Base-by-base conservation (phyloP, 2,113 vertebrate genomes). In the Sus scrofa region DNA sequence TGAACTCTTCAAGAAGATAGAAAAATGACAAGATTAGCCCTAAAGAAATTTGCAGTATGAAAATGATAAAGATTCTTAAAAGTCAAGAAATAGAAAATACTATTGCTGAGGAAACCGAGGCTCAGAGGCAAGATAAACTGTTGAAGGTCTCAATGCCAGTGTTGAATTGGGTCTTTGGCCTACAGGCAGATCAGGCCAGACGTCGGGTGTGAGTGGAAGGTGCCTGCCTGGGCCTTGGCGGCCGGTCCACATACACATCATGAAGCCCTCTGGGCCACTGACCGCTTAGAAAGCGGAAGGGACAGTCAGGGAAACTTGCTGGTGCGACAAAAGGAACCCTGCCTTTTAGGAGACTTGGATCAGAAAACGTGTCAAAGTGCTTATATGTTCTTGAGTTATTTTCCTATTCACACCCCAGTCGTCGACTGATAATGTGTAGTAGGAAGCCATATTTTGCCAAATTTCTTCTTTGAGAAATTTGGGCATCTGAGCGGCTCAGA, bases 211-310 rank as follows among this genome's bases (percentile, higher is more conserved):
- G 39, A 11, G 30, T 2, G 52, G 14, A 58, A 13, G 13, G 37
- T 3, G 2, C 11, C 8, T 8, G 70, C 65, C 39, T 10, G 18
- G 67, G 50, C 44, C 39, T 32, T 20, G 9, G 18, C 1, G 6
- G 52, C 19, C 13, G 19, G 11, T 15, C 30, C 10, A 1, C 34
- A 2, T 7, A 5, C 44, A 5, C n/a, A 0, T 13, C 0, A 0
- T 2, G 70, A 50, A 15, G 32, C 65, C 65, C 67, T 63, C 16
- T 3, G 75, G 39, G 81, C 68, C 27, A 22, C 50, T 30, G 8
- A 10, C 70, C 16, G 14, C 37, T 32, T 3, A 7, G 58, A 63
- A 5, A 3, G 13, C 19, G 19, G 37, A 77, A 39, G 19, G 34
- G 62, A 3, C 30, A 2, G 54, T 32, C 54, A 54, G 1, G 62